phyloP scores from a whole-genome alignment of 2,888 invertebrate species.

The Erpobdella octoculata region DNA sequence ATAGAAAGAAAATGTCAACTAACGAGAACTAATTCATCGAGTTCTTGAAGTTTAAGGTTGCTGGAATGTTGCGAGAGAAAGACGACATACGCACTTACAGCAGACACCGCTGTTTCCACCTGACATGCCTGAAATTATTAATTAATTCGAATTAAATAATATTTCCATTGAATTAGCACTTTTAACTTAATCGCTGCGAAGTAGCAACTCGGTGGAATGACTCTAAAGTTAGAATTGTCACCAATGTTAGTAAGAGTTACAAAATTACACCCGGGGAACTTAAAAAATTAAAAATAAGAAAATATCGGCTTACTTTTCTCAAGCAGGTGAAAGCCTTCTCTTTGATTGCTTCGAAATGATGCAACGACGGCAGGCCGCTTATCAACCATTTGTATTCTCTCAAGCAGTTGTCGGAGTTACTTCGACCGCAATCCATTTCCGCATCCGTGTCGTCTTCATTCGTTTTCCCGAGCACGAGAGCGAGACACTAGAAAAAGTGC shows the following conservation, averaged over 20 bases:
- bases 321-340: slow-evolving; percentile 42
- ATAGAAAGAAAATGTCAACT: slow-evolving; percentile 30
- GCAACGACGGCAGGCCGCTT: slow-evolving; percentile 61
- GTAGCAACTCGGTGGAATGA: no score
- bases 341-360: slow-evolving; percentile 62
- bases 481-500: slow-evolving; percentile 9
- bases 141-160: background rate
- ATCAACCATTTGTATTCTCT: slow-evolving; percentile 48
- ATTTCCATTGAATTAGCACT: background rate
- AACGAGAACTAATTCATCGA: slow-evolving; percentile 60
- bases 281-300: background rate
- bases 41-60: slow-evolving; percentile 62
- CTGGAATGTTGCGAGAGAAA: slow-evolving; percentile 71
- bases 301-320: slow-evolving; percentile 42
- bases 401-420: background rate
- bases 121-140: slow-evolving; percentile 65
- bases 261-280: background rate
- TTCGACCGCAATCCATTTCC: background rate
- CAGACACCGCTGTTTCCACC: slow-evolving; percentile 76
- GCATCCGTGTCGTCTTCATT: slow-evolving; percentile 18
- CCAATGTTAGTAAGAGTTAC: background rate
- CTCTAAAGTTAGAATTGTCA: slow-evolving; percentile 7
- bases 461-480: background rate
- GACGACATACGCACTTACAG: slow-evolving; percentile 74
- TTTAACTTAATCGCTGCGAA: no score